Evolutionary conservation across 2,113 vertebrate genomes (phyloP), one percentile per base, ranked within the genome.

Genomic region (Eulemur rufifrons): DNA sequence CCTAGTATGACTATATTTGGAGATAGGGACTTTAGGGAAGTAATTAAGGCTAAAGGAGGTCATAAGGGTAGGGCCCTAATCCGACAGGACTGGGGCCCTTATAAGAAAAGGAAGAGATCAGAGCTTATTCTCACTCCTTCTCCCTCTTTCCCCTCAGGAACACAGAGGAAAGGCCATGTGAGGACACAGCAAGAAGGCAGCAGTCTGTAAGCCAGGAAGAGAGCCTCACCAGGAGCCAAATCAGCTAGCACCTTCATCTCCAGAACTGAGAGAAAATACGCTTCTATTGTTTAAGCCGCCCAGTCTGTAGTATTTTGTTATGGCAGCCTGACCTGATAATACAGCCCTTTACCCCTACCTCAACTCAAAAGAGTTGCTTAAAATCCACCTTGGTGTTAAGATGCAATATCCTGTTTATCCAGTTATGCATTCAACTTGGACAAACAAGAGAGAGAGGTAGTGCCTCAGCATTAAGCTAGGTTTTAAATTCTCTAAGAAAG

Each of bases 401-500:
- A 86, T 54, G 14, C 56, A 89, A 71, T 89, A 95, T 50, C 50
- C 64, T 95, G 39, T 87, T 87, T 85, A 96, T 68, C 59, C 81
- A 84, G 59, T 76, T 94, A 54, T 54, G 86, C 47, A 86, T 34
- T 89, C 32, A 74, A 59, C 4, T 17, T 89, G 47, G 61, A 85
- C 23, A 82, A 84, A 18, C 56, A 14, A 86, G 34, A 89, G 7
- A 42, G 21, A 64, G 21, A 64, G 13, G 17, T 2, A 77, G 47
- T 3, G 20, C 37, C 29, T 91, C 13, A 64, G 52, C 47, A 71
- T 77, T 86, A 94, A 90, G 63, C 64, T 82, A 81, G 54, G 29
- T 92, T 89, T 97, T 77, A 85, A 94, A 81, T 92, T 94, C 66
- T 20, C 87, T 52, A 93, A 73, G 21, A 80, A 91, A 94, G 86